Percentiles rank a stretch among this genome's conserved stretches.
phyloP scores from a whole-genome alignment of 2,797 vertebrate genomes.

The Xerus rutilus region DNA sequence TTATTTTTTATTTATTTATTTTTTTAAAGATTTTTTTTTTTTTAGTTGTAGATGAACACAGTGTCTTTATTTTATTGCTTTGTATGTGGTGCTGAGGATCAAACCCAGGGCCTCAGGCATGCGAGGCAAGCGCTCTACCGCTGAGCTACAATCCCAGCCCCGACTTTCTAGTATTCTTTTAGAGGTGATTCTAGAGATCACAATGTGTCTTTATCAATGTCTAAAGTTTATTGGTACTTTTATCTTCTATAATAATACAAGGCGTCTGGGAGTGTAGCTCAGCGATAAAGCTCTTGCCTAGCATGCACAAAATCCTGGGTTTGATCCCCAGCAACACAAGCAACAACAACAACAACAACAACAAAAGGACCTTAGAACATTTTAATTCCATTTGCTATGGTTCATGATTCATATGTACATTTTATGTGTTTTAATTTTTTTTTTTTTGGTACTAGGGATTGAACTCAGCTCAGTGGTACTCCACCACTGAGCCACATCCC shows the following conservation, averaged over 20 bases:
- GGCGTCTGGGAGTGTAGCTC: neutral
- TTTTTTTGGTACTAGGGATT: no score
- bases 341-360: neutral
- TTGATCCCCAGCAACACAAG: neutral
- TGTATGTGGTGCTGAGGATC: no score
- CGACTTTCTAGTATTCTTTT: neutral
- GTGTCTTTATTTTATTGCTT: no score
- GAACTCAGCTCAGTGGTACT: no score
- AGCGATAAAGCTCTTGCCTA: neutral
- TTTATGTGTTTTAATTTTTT: neutral
- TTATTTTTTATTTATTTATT: no score
- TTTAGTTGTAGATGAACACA: no score
- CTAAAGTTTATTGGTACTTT: constrained; percentile 45
- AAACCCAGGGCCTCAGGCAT: no score
- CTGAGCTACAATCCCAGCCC: no score
- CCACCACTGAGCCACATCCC: no score
- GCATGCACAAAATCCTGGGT: neutral
- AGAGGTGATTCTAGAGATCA: neutral
- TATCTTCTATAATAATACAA: neutral
- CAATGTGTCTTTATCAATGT: neutral
- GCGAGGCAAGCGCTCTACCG: no score
- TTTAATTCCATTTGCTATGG: neutral
- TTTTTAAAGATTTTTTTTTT: no score
- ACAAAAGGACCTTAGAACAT: neutral
- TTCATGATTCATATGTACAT: neutral